Evolutionary conservation across 1,140 invertebrate genomes (phyloP), one percentile per base, ranked within the genome.

Genomic region (Neodiprion fabricii): DNA sequence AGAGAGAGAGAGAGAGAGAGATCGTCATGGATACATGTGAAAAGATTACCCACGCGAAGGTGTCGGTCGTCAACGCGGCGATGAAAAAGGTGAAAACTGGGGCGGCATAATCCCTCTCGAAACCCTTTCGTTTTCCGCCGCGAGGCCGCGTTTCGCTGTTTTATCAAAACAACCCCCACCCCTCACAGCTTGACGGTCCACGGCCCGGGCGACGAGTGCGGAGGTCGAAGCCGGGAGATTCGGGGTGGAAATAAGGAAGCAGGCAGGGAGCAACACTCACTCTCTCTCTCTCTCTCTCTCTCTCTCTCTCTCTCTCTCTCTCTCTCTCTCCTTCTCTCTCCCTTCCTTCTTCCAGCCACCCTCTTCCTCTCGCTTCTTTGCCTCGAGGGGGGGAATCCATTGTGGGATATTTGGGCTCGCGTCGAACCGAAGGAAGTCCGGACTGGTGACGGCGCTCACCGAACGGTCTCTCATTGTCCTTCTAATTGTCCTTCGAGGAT

Each of bases 201-300:
- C 75, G 74, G 73, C 74, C 68, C 73, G 74, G 80, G 77, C 79
- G 80, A 80, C 79, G 78, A 80, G 80, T 80, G 79, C 79, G 75
- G 28, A 40, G 28, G 5, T 40, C 28, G 28, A 40, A 40, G 28
- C 28, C 28, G 28, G 28, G 28, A 5, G 28, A 5, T 40, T 40
- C 28, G 5, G n/a, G 3, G 53, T 61, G 11, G n/a, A 17, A 61
- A 17, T 17, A 17, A 61, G 53, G 53, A 0, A 8, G n/a, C 7
- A 17, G n/a, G 53, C 3, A 14, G 50, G 50, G 1, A 11, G 17
- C 17, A 21, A 21, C 17, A 21, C 17, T 14, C 61, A 1, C 61
- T 14, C 7, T 4, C 61, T 17, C 61, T 61, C 17, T 14, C 61
- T 65, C 61, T 14, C 7, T 4, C 61, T 17, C 61, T 3, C 5